Percentiles rank a stretch among this genome's conserved stretches.
Evolutionary conservation across 1,140 invertebrate genomes (phyloP).

Genomic region (Limonius californicus): DNA sequence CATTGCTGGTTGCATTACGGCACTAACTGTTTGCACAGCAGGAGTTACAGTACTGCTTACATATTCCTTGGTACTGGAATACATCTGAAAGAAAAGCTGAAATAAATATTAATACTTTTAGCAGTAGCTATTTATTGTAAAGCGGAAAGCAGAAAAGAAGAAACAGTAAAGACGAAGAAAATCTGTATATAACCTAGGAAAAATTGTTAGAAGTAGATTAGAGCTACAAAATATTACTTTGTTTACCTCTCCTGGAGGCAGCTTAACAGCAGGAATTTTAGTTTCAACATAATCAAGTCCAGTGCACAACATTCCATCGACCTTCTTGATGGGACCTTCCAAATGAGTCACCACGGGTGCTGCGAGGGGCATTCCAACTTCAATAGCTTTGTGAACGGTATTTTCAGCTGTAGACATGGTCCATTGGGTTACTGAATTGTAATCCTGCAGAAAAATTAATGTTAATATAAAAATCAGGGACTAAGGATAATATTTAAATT

Average conservation of each 20-base stretch:
- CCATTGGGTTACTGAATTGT: slow-evolving; percentile 54
- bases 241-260: slow-evolving; percentile 50
- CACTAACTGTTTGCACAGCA: slow-evolving; percentile 28
- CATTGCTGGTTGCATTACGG: slow-evolving; percentile 26
- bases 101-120: slow-evolving; percentile 20
- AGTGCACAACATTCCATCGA: slow-evolving; percentile 49
- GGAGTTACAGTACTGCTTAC: slow-evolving; percentile 48
- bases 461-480: no score
- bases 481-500: no score
- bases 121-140: background rate
- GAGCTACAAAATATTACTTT: no score
- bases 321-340: slow-evolving; percentile 49
- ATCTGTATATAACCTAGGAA: no score
- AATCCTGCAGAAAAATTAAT: slow-evolving; percentile 52
- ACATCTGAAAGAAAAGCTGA: slow-evolving; percentile 50
- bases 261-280: slow-evolving; percentile 51
- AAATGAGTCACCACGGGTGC: slow-evolving; percentile 51
- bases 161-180: no score
- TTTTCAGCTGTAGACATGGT: slow-evolving; percentile 55
- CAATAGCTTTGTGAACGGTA: slow-evolving; percentile 49
- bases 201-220: no score
- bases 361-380: slow-evolving; percentile 49
- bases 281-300: slow-evolving; percentile 51
- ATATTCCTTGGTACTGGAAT: slow-evolving; percentile 55
- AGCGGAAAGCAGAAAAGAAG: background rate